Base-by-base conservation (phyloP, 2,888 invertebrate species). In the Andrena hattorfiana region DNA sequence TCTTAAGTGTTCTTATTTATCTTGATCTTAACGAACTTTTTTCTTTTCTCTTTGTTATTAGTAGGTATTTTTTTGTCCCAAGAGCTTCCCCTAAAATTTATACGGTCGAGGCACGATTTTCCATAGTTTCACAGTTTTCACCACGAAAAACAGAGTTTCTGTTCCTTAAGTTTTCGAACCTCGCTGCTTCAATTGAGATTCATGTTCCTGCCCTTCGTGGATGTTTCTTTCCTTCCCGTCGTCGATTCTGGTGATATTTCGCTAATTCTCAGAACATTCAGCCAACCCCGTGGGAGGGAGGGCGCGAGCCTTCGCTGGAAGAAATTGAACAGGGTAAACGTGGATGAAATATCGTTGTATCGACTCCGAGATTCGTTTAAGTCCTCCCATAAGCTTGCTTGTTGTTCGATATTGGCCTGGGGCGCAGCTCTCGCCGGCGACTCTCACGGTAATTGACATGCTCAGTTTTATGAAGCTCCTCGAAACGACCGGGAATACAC, bases 281-380 rank as follows among this genome's bases (percentile, higher is more conserved):
- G 42, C 42, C 32, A 13, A 51, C 32, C 28, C 51, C 13, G 35
- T 7, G 2, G 23, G 56, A 8, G n/a, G 62, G 63, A 13, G 28
- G 20, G 16, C 32, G 20, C 16, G 1, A 26, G 28, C 49, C 71
- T 67, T 67, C 3, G 26, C 16, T 26, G n/a, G 48, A 32, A 20
- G 67, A 62, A 60, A 66, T 67, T 70, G 23, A 63, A 76, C 13
- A 16, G 42, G 4, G 16, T 60, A 30, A 10, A 30, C 16, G 8
- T 20, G 35, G 71, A 66, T 82, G 81, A 81, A 78, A 77, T 84
- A 85, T 83, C 71, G 84, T 69, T 32, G 60, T 59, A 63, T 80
- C 74, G 49, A 10, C 16, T 35, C 63, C 51, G 80, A 54, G 42
- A 73, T 74, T 73, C 70, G 54, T 70, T 81, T 62, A 67, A 16